Evolutionary conservation across 2,888 invertebrate species (phyloP).

Genomic region (Lamellibrachia columna): DNA sequence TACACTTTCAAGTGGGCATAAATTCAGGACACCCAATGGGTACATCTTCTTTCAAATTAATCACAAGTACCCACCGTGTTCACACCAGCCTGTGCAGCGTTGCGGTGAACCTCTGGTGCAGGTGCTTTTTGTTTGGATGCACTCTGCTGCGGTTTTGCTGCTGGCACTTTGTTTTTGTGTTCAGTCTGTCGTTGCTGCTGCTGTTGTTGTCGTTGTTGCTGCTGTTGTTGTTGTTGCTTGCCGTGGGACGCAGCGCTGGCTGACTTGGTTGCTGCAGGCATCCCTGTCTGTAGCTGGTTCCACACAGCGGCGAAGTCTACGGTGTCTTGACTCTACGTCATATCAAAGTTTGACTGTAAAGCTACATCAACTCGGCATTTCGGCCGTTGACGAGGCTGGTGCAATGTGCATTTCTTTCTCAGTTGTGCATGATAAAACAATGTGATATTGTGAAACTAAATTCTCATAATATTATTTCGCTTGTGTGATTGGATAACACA

Average conservation of each 20-base stretch:
- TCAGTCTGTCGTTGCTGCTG: not conserved
- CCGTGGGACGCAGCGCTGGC: not conserved
- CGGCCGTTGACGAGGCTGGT: too few species aligned
- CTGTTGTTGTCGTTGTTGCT: conserved; percentile 3
- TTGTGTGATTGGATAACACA: too few species aligned
- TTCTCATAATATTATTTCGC: too few species aligned
- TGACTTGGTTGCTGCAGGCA: conserved; percentile 24
- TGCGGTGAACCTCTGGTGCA: not conserved
- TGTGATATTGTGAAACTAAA: too few species aligned
- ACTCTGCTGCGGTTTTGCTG: not conserved
- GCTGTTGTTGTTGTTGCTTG: conserved; percentile 21
- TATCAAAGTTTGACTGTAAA: not conserved
- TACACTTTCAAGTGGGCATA: not conserved
- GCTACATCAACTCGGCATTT: too few species aligned
- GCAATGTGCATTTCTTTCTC: too few species aligned
- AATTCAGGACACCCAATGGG: not conserved
- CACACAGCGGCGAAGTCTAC: not conserved
- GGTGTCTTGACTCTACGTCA: not conserved
- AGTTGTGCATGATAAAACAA: too few species aligned
- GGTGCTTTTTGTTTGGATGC: not conserved
- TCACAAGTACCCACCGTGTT: not conserved
- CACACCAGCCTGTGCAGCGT: not conserved
- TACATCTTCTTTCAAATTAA: not conserved
- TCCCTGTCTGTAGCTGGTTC: not conserved
- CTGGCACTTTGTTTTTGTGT: not conserved